phyloP scores from a whole-genome alignment of 2,797 vertebrate genomes.

The Rhinogobio ventralis region DNA sequence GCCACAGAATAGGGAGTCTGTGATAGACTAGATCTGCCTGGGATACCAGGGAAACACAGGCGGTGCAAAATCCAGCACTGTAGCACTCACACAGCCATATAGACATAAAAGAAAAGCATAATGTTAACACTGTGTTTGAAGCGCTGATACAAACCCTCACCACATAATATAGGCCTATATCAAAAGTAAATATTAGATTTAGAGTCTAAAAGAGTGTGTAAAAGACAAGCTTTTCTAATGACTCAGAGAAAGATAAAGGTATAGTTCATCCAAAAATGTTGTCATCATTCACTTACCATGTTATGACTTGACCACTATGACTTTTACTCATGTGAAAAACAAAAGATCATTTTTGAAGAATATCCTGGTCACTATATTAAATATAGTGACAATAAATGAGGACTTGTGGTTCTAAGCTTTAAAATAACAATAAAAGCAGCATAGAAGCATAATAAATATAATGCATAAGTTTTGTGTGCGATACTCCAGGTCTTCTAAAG shows the following conservation, averaged over 20 bases:
- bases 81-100: constrained; percentile 14
- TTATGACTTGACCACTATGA: no score
- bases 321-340: no score
- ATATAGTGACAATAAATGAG: background rate
- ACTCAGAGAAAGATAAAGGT: background rate
- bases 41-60: constrained; percentile 37
- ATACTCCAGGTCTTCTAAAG: background rate
- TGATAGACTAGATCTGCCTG: constrained; percentile 52
- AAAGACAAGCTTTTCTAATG: constrained; percentile 20
- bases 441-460: background rate
- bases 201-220: background rate
- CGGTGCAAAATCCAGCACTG: constrained; percentile 13
- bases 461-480: background rate
- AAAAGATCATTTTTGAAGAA: background rate
- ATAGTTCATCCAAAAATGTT: background rate
- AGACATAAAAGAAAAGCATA: constrained; percentile 6
- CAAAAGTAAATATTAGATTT: constrained; percentile 22
- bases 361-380: background rate
- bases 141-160: background rate
- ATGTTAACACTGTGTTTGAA: background rate
- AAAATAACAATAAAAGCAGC: background rate
- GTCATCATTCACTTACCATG: background rate
- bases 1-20: constrained; percentile 53
- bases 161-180: background rate
- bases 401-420: background rate